A percentile compares a stretch with the other conserved stretches of the same genome.
Conservation (phyloP, 1,140 invertebrate genomes). For the Scaptomyza hsui region DNA sequence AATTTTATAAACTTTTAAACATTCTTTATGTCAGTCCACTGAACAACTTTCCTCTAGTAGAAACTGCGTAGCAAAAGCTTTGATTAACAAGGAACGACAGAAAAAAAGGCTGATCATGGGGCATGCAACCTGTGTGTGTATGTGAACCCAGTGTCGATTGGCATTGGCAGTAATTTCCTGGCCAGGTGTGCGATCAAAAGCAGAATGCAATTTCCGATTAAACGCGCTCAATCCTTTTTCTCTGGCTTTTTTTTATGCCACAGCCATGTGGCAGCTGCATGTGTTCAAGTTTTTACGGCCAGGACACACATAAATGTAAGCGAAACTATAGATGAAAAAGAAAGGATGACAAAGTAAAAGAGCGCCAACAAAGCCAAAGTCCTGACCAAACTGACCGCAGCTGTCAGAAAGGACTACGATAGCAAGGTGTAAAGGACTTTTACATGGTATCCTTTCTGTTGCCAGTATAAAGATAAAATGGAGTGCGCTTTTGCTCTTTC, state of each 20-base stretch:
- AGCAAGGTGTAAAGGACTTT: not conserved
- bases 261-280: constrained; percentile 35
- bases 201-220: constrained; percentile 76
- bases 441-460: not conserved
- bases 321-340: constrained; percentile 1
- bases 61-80: too few species aligned
- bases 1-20: too few species aligned
- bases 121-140: not conserved
- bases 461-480: not conserved
- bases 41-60: too few species aligned
- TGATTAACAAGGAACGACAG: constrained; percentile 5
- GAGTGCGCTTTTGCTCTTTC: too few species aligned
- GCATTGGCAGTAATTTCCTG: constrained; percentile 74
- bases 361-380: constrained; percentile 48
- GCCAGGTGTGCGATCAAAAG: constrained; percentile 59
- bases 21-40: too few species aligned
- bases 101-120: constrained; percentile 45
- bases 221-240: constrained; percentile 27
- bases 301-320: constrained; percentile 1
- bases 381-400: constrained; percentile 39
- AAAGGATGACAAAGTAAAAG: constrained; percentile 55
- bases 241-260: constrained; percentile 37
- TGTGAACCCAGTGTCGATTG: constrained; percentile 28
- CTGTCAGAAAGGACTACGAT: constrained; percentile 10
- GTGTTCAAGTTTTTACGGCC: constrained; percentile 44